Percentiles rank a stretch among this genome's conserved stretches.
Evolutionary conservation across 2,797 vertebrate genomes (phyloP).

Genomic region (Micromesistius poutassou): DNA sequence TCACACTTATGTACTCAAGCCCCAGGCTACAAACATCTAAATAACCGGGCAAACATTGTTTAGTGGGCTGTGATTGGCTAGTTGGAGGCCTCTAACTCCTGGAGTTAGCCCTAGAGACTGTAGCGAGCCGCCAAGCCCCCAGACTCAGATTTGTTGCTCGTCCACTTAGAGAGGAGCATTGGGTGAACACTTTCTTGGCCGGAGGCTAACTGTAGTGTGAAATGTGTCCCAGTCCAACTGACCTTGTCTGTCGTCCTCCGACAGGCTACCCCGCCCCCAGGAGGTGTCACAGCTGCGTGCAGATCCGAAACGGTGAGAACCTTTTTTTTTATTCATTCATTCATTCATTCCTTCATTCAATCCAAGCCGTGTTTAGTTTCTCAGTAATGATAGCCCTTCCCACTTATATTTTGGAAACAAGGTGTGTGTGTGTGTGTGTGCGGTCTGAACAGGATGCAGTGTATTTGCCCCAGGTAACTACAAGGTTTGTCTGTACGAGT

Average conservation of each 20-base stretch:
- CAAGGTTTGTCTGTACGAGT: no score
- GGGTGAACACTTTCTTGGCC: constrained; percentile 47
- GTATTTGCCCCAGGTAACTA: no score
- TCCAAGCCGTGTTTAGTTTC: neutral
- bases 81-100: no score
- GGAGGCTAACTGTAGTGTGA: neutral
- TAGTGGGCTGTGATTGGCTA: no score
- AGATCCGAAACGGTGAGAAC: constrained; percentile 89
- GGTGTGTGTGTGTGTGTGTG: constrained; percentile 4
- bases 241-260: constrained; percentile 19
- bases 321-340: neutral
- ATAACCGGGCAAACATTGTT: no score
- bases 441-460: no score
- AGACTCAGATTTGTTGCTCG: neutral
- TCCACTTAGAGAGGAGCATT: neutral
- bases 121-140: no score
- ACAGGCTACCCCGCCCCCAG: constrained; percentile 95
- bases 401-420: neutral
- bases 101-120: neutral
- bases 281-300: constrained; percentile 97
- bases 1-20: no score
- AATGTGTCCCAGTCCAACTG: neutral
- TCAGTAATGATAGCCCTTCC: neutral
- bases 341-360: no score
- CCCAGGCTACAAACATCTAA: no score